Base-by-base conservation (phyloP, 2,888 invertebrate species). In the Sminthurides aquaticus region DNA sequence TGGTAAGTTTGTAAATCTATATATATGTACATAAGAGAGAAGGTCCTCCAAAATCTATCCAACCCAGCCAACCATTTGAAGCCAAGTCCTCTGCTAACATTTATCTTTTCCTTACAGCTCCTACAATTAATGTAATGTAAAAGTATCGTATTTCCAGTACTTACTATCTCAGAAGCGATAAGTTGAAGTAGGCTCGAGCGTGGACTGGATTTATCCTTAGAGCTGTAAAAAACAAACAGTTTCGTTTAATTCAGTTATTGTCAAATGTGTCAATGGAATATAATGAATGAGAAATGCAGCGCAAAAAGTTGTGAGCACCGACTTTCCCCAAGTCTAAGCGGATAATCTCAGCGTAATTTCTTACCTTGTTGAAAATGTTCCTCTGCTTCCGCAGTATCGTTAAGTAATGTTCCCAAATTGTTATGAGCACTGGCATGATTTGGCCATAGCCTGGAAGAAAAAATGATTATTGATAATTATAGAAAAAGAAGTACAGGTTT, bases 381-480 rank as follows among this genome's bases (percentile, higher is more conserved):
- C 76, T 90, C 90, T 0, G 91, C 90, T 72, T 85, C 83, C 3
- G 74, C 71, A 3, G 82, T 81, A 59, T 86, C 86, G 66, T 82
- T 81, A 74, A 90, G 84, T 70, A 91, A 78, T 1, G 90, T 91
- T 25, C 90, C 92, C 58, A 92, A 82, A 79, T 92, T 92, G 79
- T 91, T 91, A 80, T 90, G 89, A 0, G 91, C 90, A 76, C 90
- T 90, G 3, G 91, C 88, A 78, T 91, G 89, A 49, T 86, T 84
- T 11, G 90, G 90, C 88, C 90, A 91, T 56, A 91, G 78, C 76
- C 91, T 91, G 81, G 25, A 81, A 64, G 71, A 65, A 67, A 29
- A 58, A 67, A 60, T 8, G 20, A 15, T 5, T 26, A 57, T 20
- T 54, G n/a, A 54, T 54, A 15, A 29, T 34, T 15, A 58, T 20